These are phyloP conservation scores for Recurvirostra avosetta DNA, from an alignment of 2,113 vertebrate species.

Conservation along the genomic window DNA sequence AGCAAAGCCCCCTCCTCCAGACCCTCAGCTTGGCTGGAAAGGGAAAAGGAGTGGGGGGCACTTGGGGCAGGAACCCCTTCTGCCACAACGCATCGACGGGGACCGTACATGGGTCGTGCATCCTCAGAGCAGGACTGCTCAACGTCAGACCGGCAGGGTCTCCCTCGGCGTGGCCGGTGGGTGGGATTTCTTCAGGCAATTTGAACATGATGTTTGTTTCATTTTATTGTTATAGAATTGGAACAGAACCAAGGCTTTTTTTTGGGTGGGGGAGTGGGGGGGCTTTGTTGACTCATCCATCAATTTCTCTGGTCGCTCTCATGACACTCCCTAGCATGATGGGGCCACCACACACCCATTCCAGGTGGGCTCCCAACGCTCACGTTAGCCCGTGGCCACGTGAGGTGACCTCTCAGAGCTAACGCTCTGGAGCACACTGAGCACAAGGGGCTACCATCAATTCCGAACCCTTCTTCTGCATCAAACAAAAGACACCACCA, in stretches of 20 bases:
- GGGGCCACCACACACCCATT: background rate
- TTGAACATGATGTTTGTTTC: background rate
- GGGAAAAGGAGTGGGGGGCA: too few relatives aligned
- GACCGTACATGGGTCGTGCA: background rate
- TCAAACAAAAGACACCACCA: background rate
- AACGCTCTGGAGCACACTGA: background rate
- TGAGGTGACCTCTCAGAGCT: background rate
- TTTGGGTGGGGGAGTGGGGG: background rate
- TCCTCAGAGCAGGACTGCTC: accelerated
- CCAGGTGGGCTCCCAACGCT: background rate
- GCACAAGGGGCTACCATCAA: background rate
- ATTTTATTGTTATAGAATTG: background rate
- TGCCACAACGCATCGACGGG: accelerated
- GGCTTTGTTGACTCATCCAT: background rate
- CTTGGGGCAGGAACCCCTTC: background rate
- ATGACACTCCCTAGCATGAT: background rate
- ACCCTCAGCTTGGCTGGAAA: background rate
- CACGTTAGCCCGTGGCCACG: accelerated
- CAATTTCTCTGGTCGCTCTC: background rate
- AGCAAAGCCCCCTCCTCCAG: background rate
- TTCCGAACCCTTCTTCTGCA: background rate
- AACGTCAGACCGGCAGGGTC: background rate
- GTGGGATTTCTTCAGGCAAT: background rate
- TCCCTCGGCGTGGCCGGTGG: accelerated
- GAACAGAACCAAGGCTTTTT: background rate